phyloP scores from a whole-genome alignment of 2,888 invertebrate genomes.

The Drepanosiphum platanoidis region DNA sequence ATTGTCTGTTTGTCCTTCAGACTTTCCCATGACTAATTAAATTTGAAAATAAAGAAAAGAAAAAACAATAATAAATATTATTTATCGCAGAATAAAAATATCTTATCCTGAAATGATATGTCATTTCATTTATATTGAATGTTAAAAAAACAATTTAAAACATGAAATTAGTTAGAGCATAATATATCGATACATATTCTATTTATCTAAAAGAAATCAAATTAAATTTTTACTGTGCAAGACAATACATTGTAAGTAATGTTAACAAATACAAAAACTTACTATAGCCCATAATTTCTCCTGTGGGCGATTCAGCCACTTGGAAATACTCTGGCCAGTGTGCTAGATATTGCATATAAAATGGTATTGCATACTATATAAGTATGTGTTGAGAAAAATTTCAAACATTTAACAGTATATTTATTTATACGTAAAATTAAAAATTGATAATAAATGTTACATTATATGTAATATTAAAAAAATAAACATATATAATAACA shows the following conservation, averaged over 20 bases:
- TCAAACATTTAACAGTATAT: not conserved
- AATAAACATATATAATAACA: not conserved
- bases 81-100: not conserved
- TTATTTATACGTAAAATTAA: not conserved
- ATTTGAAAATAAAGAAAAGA: no score
- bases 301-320: conserved; percentile 94
- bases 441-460: no score
- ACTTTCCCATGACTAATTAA: conserved; percentile 94
- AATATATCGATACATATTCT: no score
- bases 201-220: no score
- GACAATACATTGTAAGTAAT: no score
- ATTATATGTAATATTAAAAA: not conserved
- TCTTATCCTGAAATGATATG: not conserved
- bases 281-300: conserved; percentile 99
- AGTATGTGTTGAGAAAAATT: conserved; percentile 59
- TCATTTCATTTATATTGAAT: no score
- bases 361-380: conserved; percentile 81
- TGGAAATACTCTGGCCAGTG: conserved; percentile 99
- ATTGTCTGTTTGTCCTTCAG: conserved; percentile 93
- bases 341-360: conserved; percentile 97
- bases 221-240: no score
- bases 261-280: conserved; percentile 68
- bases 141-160: not conserved
- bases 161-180: no score
- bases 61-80: conserved; percentile 14